phyloP scores from a whole-genome alignment of 2,797 vertebrate species.

The Sebastes taczanowskii region DNA sequence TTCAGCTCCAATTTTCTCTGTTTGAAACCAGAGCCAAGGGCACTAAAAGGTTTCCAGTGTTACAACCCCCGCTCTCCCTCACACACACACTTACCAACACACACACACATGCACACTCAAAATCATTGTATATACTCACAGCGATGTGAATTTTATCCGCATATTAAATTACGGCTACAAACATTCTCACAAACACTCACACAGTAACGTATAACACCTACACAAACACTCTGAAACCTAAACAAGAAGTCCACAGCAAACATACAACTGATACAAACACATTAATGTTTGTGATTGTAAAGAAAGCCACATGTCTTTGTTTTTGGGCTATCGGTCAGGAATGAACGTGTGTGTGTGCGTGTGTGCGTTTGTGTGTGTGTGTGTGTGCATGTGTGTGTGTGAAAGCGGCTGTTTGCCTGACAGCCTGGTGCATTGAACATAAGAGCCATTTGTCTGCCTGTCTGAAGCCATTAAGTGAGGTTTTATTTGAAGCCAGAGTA shows the following conservation, averaged over 20 bases:
- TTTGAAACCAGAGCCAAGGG: constrained; percentile 75
- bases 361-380: constrained; percentile 3
- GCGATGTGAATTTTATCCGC: constrained; percentile 56
- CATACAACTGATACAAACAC: constrained; percentile 62
- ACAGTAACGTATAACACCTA: constrained; percentile 61
- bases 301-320: constrained; percentile 68
- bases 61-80: constrained; percentile 10
- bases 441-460: constrained; percentile 63
- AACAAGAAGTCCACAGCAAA: constrained; percentile 65
- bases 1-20: constrained; percentile 83
- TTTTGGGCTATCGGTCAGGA: constrained; percentile 42
- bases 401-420: constrained; percentile 23
- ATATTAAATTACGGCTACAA: constrained; percentile 60
- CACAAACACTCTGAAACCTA: constrained; percentile 64
- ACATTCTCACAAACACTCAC: constrained; percentile 71
- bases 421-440: constrained; percentile 44
- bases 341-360: constrained; percentile 20
- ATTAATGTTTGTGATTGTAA: constrained; percentile 73
- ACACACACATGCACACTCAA: constrained; percentile 22
- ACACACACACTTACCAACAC: constrained; percentile 26
- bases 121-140: constrained; percentile 38
- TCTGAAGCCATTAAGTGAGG: constrained; percentile 63
- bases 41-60: constrained; percentile 69
- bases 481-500: constrained; percentile 75
- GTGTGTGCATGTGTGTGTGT: constrained; percentile 4